phyloP scores from a whole-genome alignment of 2,113 vertebrate species.

The Picathartes gymnocephalus region DNA sequence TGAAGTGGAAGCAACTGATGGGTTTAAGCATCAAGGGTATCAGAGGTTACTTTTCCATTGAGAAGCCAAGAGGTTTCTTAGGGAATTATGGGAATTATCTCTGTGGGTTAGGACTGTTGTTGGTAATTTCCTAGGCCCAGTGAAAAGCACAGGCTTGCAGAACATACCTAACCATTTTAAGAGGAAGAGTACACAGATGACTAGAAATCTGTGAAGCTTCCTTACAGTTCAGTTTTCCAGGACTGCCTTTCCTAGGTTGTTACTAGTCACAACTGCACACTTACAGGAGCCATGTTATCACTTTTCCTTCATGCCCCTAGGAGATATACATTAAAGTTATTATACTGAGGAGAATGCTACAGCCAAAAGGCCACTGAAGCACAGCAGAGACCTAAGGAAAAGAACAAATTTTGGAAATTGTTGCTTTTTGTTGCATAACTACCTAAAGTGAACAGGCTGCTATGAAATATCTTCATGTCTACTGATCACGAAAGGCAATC shows the following conservation, averaged over 20 bases:
- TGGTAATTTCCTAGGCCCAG: not conserved
- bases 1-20: not conserved
- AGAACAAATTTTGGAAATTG: not conserved
- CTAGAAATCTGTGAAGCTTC: not conserved
- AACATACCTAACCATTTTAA: not conserved
- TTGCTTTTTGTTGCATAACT: not conserved
- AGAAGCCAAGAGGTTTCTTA: not conserved
- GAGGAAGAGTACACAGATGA: not conserved
- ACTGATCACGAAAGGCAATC: not conserved
- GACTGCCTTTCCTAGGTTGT: not conserved
- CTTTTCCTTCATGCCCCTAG: not conserved
- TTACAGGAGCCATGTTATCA: not conserved
- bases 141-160: not conserved
- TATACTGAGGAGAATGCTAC: not conserved
- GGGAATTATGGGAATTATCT: not conserved
- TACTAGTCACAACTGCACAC: not conserved
- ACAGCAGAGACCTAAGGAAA: not conserved
- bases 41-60: not conserved
- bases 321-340: not conserved
- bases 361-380: not conserved
- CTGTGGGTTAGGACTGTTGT: not conserved
- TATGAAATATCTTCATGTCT: not conserved
- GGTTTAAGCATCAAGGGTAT: not conserved
- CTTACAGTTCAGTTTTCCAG: not conserved
- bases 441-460: not conserved